Base-by-base conservation (phyloP, 2,113 vertebrate species). In the Nycticorax nycticorax region DNA sequence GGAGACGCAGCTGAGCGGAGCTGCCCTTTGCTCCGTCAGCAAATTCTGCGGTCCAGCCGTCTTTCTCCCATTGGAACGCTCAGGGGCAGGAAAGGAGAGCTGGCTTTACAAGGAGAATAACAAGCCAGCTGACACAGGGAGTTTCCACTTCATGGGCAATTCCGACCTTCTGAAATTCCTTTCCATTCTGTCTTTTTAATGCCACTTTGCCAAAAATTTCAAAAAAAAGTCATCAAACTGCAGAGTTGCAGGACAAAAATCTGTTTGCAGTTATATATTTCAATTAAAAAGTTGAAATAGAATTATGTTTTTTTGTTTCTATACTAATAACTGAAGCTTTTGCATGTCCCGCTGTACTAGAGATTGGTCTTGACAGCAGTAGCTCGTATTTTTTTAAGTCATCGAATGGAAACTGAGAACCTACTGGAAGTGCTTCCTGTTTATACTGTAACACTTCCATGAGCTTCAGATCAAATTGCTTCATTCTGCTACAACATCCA, bases 1-100 rank as follows among this genome's bases (percentile, higher is more conserved):
- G 0, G 75, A 66, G 77, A 88, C 1, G 8, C n/a, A 55, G 26
- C 37, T 59, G 53, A 82, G 53, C 0, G 0, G 33, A 64, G 80
- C 85, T 82, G 62, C 48, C 48, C 45, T 62, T 39, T 56, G 85
- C 55, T 63, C 50, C 15, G 48, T 39, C 76, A 95, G 82, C 78
- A 96, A 57, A 92, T 62, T 71, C 55, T 66, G 45, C 76, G 4
- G 1, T 28, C 60, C 77, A 50, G 24, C 33, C 2, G 1, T 12
- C 71, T 56, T 52, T 32, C 53, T 22, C 32, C 43, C 47, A 10
- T 5, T 22, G 28, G 50, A 39, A 59, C 0, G 2, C 50, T 55
- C 63, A 60, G 48, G 32, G 72, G 17, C n/a, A 59, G 53, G 66
- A 76, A 83, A 47, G 37, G 39, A 74, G 33, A 64, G 35, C 26